Evolutionary conservation across 2,797 vertebrate genomes (phyloP).

Genomic region (Cuniculus paca): DNA sequence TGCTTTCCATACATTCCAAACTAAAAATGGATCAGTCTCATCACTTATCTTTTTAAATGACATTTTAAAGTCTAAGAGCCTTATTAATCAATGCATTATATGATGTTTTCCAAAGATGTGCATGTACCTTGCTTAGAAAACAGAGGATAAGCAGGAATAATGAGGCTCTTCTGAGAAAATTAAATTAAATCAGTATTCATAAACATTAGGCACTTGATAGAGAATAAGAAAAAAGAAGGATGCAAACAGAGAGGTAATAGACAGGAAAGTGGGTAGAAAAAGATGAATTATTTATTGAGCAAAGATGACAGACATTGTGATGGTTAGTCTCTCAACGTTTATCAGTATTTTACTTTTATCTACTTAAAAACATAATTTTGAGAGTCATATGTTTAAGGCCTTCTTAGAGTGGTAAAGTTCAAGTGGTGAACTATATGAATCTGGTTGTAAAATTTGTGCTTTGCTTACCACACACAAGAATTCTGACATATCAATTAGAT

Average conservation of each 20-base stretch:
- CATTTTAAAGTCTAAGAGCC: conserved; percentile 73
- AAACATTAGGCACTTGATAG: conserved; percentile 46
- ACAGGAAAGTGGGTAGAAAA: neutral
- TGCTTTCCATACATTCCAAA: conserved; percentile 68
- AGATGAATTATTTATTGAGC: neutral
- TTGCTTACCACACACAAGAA: neutral
- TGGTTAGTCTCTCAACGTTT: neutral
- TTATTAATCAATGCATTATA: conserved; percentile 67
- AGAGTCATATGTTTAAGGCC: neutral
- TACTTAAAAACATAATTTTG: neutral
- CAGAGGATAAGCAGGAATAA: neutral
- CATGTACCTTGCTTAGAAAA: conserved; percentile 57
- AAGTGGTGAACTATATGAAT: neutral
- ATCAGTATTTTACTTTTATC: neutral
- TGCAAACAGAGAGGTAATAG: neutral
- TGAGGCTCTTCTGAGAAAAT: conserved; percentile 30
- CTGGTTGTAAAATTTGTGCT: neutral
- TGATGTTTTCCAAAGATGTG: conserved; percentile 59
- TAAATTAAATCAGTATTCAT: conserved; percentile 64
- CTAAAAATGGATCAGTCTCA: conserved; percentile 69
- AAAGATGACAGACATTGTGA: neutral
- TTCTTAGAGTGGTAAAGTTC: neutral
- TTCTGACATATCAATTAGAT: neutral
- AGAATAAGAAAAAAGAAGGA: neutral
- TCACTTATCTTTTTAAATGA: conserved; percentile 60